Evolutionary conservation across 2,888 invertebrate species (phyloP).

Genomic region (Dascillus cervinus): DNA sequence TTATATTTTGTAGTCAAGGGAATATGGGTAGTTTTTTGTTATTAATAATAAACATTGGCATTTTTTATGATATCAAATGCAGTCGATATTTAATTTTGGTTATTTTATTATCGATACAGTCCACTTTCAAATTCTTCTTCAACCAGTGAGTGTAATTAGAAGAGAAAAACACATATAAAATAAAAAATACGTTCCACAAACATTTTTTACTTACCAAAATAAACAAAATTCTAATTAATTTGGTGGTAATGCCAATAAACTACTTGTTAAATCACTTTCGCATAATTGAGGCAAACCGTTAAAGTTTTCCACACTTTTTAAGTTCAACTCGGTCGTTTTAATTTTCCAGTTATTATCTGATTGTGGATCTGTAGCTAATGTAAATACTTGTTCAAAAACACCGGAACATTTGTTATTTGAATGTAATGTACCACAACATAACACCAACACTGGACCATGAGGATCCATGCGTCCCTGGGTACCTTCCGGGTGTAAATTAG

Average conservation of each 20-base stretch:
- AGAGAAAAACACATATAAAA: too few species aligned
- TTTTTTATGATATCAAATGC: too few species aligned
- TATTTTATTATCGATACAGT: too few species aligned
- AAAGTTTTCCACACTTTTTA: slow-evolving; percentile 35
- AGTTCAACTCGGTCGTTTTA: slow-evolving; percentile 47
- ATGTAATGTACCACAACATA: slow-evolving; percentile 58
- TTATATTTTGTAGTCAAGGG: too few species aligned
- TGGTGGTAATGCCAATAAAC: slow-evolving; percentile 10
- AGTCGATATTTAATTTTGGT: too few species aligned
- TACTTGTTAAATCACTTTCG: slow-evolving; percentile 13
- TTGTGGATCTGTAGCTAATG: slow-evolving; percentile 54
- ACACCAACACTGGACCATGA: slow-evolving; percentile 54
- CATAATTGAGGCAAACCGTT: slow-evolving; percentile 13
- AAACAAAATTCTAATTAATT: slow-evolving; percentile 4
- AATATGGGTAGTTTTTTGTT: too few species aligned
- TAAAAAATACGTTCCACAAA: too few species aligned
- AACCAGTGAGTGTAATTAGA: too few species aligned
- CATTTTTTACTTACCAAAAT: too few species aligned
- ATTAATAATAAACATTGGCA: too few species aligned
- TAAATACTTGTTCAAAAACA: slow-evolving; percentile 59
- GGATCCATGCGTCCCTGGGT: slow-evolving; percentile 50
- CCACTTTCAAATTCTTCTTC: too few species aligned
- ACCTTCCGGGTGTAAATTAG: slow-evolving; percentile 51
- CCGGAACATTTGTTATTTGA: slow-evolving; percentile 47
- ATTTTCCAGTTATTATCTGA: slow-evolving; percentile 61